Evolutionary conservation across 2,888 invertebrate species (phyloP).

Genomic region (Nephrotoma flavescens): DNA sequence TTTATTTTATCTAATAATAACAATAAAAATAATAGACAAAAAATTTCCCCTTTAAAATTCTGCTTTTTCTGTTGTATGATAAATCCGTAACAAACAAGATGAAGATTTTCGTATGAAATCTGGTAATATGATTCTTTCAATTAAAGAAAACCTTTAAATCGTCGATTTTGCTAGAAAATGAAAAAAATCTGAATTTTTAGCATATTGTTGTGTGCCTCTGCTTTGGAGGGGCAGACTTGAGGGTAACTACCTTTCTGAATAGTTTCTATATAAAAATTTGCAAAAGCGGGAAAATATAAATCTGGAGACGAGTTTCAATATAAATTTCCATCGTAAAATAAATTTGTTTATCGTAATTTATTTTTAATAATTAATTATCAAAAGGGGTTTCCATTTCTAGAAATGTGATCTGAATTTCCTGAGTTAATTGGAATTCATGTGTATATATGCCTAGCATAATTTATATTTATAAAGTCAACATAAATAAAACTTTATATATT

Average conservation of each 20-base stretch:
- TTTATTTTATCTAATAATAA: neutral
- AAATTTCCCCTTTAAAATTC: neutral
- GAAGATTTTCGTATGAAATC: neutral
- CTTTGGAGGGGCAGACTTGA: neutral
- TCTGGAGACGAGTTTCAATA: neutral
- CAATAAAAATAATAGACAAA: neutral
- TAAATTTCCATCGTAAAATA: neutral
- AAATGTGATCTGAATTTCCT: neutral
- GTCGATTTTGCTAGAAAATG: neutral
- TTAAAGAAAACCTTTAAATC: neutral
- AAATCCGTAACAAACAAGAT: neutral
- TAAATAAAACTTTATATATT: too few species aligned
- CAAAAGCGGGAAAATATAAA: neutral
- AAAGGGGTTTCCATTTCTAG: neutral
- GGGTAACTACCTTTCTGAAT: neutral
- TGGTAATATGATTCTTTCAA: neutral
- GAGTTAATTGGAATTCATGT: neutral
- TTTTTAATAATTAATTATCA: neutral
- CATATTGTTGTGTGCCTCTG: neutral
- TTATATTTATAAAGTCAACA: neutral
- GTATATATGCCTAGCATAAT: neutral
- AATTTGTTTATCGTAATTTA: neutral
- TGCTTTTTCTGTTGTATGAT: neutral
- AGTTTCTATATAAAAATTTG: neutral
- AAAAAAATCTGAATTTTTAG: neutral